phyloP scores from a whole-genome alignment of 2,113 vertebrate genomes.

The Burhinus bistriatus region DNA sequence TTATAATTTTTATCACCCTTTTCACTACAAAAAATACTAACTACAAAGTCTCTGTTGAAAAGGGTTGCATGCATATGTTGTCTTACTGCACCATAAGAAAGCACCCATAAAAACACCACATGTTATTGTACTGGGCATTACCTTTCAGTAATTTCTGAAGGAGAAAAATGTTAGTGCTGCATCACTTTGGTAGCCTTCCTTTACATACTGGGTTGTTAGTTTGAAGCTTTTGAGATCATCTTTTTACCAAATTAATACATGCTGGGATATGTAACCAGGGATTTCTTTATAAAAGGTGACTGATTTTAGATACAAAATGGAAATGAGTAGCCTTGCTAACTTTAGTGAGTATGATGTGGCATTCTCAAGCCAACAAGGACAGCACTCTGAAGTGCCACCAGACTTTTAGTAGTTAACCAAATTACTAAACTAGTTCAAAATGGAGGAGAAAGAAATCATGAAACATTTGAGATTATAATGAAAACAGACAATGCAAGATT shows the following conservation, averaged over 20 bases:
- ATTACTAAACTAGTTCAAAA: background rate
- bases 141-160: background rate
- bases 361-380: background rate
- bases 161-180: background rate
- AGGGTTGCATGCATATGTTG: background rate
- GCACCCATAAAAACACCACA: background rate
- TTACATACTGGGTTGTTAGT: background rate
- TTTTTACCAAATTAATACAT: background rate
- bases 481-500: background rate
- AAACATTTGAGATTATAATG: background rate
- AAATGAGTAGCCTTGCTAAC: background rate
- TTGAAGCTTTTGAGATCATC: background rate
- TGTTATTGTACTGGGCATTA: background rate
- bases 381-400: background rate
- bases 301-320: background rate
- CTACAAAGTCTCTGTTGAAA: background rate
- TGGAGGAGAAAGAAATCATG: background rate
- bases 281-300: background rate
- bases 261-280: background rate
- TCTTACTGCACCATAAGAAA: background rate
- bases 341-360: background rate
- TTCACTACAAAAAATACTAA: background rate
- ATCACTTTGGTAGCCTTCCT: background rate
- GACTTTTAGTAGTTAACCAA: background rate
- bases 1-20: background rate